Base-by-base conservation (phyloP, 2,888 invertebrate species). In the Brachyopa scutellaris region DNA sequence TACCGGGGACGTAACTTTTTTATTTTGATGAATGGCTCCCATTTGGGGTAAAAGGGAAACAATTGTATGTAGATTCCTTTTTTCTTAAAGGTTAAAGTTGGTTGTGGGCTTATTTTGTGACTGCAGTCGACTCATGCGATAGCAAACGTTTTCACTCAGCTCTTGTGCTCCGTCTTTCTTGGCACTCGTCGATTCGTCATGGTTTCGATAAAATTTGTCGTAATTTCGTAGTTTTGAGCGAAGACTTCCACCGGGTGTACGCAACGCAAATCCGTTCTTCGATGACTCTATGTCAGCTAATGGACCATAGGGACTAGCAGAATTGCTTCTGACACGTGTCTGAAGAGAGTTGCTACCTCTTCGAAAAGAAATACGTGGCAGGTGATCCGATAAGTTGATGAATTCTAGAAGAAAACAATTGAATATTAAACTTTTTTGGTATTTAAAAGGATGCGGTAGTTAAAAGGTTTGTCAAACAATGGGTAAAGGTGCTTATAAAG, bases 211-310 rank as follows among this genome's bases (percentile, higher is more conserved):
- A 21, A 82, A 47, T 82, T 72, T 76, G 29, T 82, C 82, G 72
- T 82, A 82, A 33, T 82, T 82, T 82, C 82, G 66, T 66, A 82
- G 19, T 70, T 77, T 82, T 6, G 82, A 82, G 9, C 82, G 82
- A 5, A 82, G 26, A 49, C 82, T 82, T 42, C 82, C 82, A 17
- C 82, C 82, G 15, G 82, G 82, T 13, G 66, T 66, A 5, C 82
- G 82, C 7, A 66, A 9, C 2, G 77, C 82, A 3, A 82, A 82
- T 7, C 82, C 82, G 23, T 82, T 82, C 9, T 33, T 40, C 7
- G 21, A 13, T 0, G 64, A 40, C 15, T 82, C 80, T 23, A 77
- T 66, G 15, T 77, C 66, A 29, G 70, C 59, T 15, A 82, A 33
- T 1, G 82, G 70, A 4, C 82, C 70, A 15, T 82, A 82, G 26